Evolutionary conservation across 2,113 vertebrate species (phyloP), one percentile per base, ranked within the genome.

Genomic region (Albula glossodonta): DNA sequence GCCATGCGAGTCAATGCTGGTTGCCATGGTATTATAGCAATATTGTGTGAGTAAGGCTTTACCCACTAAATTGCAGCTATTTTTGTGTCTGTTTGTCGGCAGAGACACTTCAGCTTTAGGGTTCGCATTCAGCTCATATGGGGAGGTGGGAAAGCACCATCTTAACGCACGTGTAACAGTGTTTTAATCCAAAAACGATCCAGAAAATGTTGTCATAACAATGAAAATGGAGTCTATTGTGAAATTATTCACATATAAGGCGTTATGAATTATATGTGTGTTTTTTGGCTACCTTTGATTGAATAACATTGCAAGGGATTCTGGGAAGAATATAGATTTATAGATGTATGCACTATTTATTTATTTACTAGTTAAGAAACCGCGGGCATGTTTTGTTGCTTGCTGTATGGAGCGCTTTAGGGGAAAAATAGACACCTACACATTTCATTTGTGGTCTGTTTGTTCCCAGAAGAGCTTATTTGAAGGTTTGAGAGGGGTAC

Each of bases 21-120:
- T 85, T 85, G 84, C 84, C 84, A 85, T 85, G 84, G 84, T 85
- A 80, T 81, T 85, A 85, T 85, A 48, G 78, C 84, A 85, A 56
- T 81, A 79, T 85, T 85, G 84, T 85, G 84, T 84, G 83, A 84
- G 83, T 85, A 85, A 85, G 84, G 84, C 78, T 85, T 85, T 81
- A 85, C 84, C 78, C 78, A 80, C 78, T 85, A 85, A 85, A 81
- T 85, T 85, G 84, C 78, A 85, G 84, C 84, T 85, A 85, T 85
- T 85, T 85, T 81, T 85, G 78, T 81, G 60, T 81, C 84, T 85
- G 78, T 85, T 81, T 63, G 78, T 85, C 57, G 53, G 48, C 78
- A 63, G 11, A 81, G 78, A 74, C 22, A 52, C 50, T 80, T 50
- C 77, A 66, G 78, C 48, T 80, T 85, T 80, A 53, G 70, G 84